phyloP scores from a whole-genome alignment of 2,888 invertebrate species.

The Nomada ruficornis region DNA sequence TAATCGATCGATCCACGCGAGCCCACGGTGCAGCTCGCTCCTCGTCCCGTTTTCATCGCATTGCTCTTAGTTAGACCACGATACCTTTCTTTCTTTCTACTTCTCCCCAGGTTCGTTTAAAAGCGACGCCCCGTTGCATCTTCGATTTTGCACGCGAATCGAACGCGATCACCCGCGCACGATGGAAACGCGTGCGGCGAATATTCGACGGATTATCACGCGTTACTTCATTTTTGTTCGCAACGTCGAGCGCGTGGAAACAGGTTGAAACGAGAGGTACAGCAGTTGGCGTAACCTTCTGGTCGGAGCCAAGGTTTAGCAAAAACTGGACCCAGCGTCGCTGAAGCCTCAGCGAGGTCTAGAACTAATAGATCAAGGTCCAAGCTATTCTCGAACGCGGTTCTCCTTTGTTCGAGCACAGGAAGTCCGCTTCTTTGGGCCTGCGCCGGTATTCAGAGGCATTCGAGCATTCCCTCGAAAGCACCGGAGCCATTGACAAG shows the following conservation, averaged over 20 bases:
- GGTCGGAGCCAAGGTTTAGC: neutral
- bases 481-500: too few relatives aligned
- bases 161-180: neutral
- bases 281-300: neutral
- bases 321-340: slow-evolving; percentile 11
- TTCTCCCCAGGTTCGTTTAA: slow-evolving; percentile 31
- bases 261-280: neutral
- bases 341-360: neutral
- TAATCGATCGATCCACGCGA: slow-evolving; percentile 53
- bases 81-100: neutral
- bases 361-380: slow-evolving; percentile 17
- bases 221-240: neutral
- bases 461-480: neutral
- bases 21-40: neutral
- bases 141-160: slow-evolving; percentile 34
- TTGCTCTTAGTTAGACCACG: slow-evolving; percentile 9
- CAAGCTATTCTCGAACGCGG: slow-evolving; percentile 8
- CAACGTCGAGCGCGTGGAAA: neutral
- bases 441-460: neutral
- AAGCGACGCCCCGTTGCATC: slow-evolving; percentile 28
- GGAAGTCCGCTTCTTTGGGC: neutral
- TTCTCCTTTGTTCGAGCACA: neutral
- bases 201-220: neutral
- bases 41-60: slow-evolving; percentile 4
- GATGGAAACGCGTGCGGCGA: neutral